Base-by-base conservation (phyloP, 2,113 vertebrate species). In the Platanista minor region DNA sequence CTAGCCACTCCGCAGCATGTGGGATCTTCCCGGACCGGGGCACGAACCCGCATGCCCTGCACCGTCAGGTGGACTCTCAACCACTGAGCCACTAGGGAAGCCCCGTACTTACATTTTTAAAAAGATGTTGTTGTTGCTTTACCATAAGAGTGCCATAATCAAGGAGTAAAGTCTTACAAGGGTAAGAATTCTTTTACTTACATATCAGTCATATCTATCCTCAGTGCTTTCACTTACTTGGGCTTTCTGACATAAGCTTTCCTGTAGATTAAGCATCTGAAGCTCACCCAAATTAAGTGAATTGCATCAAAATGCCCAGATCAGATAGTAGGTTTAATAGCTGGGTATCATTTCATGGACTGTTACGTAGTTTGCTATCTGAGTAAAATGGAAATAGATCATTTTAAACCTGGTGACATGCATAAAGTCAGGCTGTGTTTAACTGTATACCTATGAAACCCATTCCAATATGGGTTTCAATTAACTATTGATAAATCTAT, bases 171-270 rank as follows among this genome's bases (percentile, higher is more conserved):
- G 21, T 25, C n/a, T 87, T 12, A 15, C 27, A 86, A 75, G 13
- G 10, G 8, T 46, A 43, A 59, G 11, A 29, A 64, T 9, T 72
- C 11, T 14, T 96, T 78, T 41, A 13, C 64, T 49, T 61, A 8
- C 0, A 0, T 6, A 6, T 46, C 25, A 33, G 41, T 3, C 18
- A 4, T 2, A 15, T 4, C 2, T 25, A 0, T 66, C 29, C 33
- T 46, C n/a, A 27, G 4, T 1, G 36, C 8, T 49, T 80, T 59
- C 25, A 20, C 3, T 72, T 74, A 13, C 46, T 49, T 61, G 17
- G 2, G 15, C 64, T 87, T 90, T 18, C 57, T 81, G 20, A 77
- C 1, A 66, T 29, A 64, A 81, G 1, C 0, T 23, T 93, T 85
- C 17, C 52, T 89, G 11, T n/a, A 62, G 20, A 52, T 52, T 33